phyloP scores from a whole-genome alignment of 2,888 invertebrate genomes.

The Bombylius discolor region DNA sequence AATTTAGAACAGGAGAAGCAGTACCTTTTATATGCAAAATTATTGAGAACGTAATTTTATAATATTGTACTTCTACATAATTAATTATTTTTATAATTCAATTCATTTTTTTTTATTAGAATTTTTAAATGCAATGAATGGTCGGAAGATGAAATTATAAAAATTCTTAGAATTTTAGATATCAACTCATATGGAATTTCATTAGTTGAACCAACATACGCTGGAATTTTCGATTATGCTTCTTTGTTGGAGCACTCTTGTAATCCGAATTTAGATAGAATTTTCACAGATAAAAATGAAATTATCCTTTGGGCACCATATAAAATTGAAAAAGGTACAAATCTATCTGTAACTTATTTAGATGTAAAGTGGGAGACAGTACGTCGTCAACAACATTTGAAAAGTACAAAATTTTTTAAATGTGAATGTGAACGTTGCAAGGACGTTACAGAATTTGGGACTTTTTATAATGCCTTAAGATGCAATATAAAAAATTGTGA shows the following conservation, averaged over 20 bases:
- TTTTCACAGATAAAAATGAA: constrained; percentile 54
- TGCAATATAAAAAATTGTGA: constrained; percentile 43
- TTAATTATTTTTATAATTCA: no score
- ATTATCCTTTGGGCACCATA: constrained; percentile 48
- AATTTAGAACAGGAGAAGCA: no score
- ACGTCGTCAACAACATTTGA: constrained; percentile 57
- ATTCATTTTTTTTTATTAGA: constrained; percentile 39
- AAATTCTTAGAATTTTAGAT: constrained; percentile 62
- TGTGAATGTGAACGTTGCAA: constrained; percentile 56
- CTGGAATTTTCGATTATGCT: constrained; percentile 59
- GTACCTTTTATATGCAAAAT: no score
- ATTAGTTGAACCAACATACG: constrained; percentile 54
- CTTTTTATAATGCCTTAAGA: constrained; percentile 58
- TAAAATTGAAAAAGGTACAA: constrained; percentile 47
- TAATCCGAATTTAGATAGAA: constrained; percentile 68
- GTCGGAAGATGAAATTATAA: constrained; percentile 60
- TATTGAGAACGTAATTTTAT: no score
- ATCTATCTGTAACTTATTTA: constrained; percentile 71
- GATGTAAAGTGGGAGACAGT: constrained; percentile 73
- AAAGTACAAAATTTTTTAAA: constrained; percentile 63
- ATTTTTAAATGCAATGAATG: constrained; percentile 52
- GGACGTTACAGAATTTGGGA: constrained; percentile 60
- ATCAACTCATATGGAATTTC: constrained; percentile 75
- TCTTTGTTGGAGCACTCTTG: constrained; percentile 74
- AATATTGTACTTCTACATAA: no score